Percentiles rank a stretch among this genome's conserved stretches.
Conservation (phyloP, 2,113 vertebrate genomes). For the Machaerirhynchus nigripectus region DNA sequence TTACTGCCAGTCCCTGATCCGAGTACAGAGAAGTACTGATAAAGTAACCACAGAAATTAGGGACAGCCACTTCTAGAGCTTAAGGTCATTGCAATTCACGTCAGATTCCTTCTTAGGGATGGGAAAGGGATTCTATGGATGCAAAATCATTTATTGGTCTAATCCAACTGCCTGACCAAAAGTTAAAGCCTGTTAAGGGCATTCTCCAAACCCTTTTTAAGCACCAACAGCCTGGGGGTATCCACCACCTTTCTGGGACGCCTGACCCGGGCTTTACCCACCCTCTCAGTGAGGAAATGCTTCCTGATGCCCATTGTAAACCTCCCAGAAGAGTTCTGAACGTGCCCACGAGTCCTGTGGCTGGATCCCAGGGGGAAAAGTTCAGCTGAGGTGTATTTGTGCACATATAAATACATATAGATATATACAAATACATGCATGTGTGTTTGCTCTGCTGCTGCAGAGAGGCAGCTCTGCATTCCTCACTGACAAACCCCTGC, state of each 20-base stretch:
- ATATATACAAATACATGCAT: rapidly evolving
- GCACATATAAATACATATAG: neutral
- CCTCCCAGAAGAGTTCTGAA: neutral
- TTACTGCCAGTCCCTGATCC: neutral
- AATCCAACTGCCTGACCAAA: neutral
- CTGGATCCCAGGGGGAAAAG: neutral
- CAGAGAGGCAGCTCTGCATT: neutral
- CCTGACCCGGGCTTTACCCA: neutral
- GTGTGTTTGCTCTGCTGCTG: neutral
- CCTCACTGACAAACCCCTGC: neutral
- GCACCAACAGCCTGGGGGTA: rapidly evolving
- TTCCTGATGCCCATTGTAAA: neutral
- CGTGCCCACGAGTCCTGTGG: rapidly evolving
- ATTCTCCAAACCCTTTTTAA: neutral
- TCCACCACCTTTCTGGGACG: neutral
- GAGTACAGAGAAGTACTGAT: rapidly evolving
- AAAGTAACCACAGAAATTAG: neutral
- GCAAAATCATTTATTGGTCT: neutral
- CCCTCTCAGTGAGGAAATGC: rapidly evolving
- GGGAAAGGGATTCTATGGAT: neutral
- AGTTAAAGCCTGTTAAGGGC: neutral
- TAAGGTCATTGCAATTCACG: neutral
- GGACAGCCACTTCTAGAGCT: neutral
- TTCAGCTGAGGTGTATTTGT: neutral
- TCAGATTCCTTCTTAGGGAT: neutral